A percentile compares a stretch with the other conserved stretches of the same genome.
phyloP scores from a whole-genome alignment of 2,888 invertebrate genomes.

The Protodeltote pygarga region DNA sequence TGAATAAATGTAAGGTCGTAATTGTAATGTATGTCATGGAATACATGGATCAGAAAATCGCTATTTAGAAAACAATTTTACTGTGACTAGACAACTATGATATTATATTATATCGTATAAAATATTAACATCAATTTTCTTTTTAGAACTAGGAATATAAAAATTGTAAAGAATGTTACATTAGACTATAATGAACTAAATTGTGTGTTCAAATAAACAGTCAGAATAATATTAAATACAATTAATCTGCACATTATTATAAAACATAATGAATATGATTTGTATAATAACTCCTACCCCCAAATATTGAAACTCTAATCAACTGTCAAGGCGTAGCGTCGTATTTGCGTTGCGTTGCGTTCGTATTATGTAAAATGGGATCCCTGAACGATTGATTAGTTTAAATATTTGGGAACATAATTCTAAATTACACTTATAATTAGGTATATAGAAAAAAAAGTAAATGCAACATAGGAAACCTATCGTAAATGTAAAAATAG shows the following conservation, averaged over 20 bases:
- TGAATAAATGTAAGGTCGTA: slow-evolving; percentile 20
- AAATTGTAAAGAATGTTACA: slow-evolving; percentile 36
- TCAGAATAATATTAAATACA: slow-evolving; percentile 8
- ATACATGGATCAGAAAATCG: slow-evolving; percentile 29
- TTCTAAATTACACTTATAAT: slow-evolving; percentile 41
- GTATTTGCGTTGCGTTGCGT: no score
- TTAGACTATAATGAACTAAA: slow-evolving; percentile 16
- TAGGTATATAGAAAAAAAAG: slow-evolving; percentile 40
- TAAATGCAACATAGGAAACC: slow-evolving; percentile 59
- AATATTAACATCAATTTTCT: slow-evolving; percentile 47
- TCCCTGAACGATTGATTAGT: no score
- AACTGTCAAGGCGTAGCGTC: no score
- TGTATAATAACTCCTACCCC: no score
- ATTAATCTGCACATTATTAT: slow-evolving; percentile 21
- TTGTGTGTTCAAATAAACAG: slow-evolving; percentile 14
- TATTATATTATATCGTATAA: slow-evolving; percentile 43
- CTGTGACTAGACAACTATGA: slow-evolving; percentile 56
- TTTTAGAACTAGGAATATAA: slow-evolving; percentile 43
- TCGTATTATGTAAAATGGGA: no score
- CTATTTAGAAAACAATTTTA: slow-evolving; percentile 34
- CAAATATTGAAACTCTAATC: no score
- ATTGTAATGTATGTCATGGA: slow-evolving; percentile 48
- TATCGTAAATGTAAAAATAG: slow-evolving; percentile 33
- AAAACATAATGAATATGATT: slow-evolving; percentile 33
- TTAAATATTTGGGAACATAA: no score